Conservation (phyloP, 2,888 invertebrate species). For the Ormyrus rosae region DNA sequence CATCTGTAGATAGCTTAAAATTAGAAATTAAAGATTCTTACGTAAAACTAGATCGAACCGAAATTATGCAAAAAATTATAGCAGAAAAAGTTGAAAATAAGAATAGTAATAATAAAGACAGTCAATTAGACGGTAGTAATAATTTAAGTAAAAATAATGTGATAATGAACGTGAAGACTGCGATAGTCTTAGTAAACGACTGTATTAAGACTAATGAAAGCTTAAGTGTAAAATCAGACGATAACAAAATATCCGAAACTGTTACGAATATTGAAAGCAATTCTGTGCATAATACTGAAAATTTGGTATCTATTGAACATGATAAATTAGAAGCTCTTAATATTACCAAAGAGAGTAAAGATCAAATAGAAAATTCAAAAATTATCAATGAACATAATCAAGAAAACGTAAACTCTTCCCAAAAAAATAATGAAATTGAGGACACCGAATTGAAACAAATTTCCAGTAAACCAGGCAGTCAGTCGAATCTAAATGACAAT, state of each 20-base stretch:
- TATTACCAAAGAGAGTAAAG: neutral
- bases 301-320: neutral
- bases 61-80: constrained; percentile 7
- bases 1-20: constrained; percentile 28
- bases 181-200: constrained; percentile 49
- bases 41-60: constrained; percentile 49
- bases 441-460: no score
- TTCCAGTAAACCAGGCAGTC: no score
- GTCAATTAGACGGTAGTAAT: constrained; percentile 24
- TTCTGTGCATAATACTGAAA: neutral
- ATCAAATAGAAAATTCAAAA: neutral
- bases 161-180: constrained; percentile 36
- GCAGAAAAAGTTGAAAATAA: constrained; percentile 15
- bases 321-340: neutral
- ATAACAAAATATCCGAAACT: neutral
- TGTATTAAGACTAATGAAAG: constrained; percentile 32
- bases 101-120: constrained; percentile 9
- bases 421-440: neutral
- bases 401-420: neutral
- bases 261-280: no score
- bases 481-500: neutral
- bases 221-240: neutral
- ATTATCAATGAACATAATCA: constrained; percentile 2
- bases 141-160: constrained; percentile 14
- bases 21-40: constrained; percentile 46